Conservation (phyloP, 2,888 invertebrate species). For the Seladonia tumulorum region DNA sequence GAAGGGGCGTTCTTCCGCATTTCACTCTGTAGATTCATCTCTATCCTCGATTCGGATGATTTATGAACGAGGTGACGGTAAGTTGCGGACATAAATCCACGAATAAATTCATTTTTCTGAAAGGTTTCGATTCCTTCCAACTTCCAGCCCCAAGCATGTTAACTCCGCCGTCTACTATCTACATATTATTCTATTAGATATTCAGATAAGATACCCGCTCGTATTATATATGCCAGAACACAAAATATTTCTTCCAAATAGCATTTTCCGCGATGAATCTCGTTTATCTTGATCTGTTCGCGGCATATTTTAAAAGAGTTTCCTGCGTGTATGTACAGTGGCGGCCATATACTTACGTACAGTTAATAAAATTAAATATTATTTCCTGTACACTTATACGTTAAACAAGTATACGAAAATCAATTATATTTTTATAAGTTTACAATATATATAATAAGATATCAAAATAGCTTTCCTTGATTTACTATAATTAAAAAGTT, state of each 20-base stretch:
- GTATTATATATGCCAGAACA: constrained; percentile 28
- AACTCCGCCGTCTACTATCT: constrained; percentile 30
- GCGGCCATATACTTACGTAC: no score
- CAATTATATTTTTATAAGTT: no score
- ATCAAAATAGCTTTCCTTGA: no score
- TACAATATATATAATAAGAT: no score
- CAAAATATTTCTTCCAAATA: constrained; percentile 33
- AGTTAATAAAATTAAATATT: no score
- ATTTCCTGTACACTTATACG: no score
- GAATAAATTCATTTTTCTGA: constrained; percentile 82
- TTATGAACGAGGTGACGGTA: constrained; percentile 76
- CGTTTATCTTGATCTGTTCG: background rate
- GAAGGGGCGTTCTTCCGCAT: constrained; percentile 45
- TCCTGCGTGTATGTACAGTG: background rate
- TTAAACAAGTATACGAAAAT: no score
- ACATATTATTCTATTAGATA: constrained; percentile 26
- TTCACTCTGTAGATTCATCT: constrained; percentile 38
- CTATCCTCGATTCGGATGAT: constrained; percentile 70
- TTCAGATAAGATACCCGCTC: constrained; percentile 38
- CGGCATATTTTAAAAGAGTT: background rate
- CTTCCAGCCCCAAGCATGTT: constrained; percentile 48
- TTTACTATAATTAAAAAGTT: no score
- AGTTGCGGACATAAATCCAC: constrained; percentile 74
- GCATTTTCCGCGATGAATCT: background rate
- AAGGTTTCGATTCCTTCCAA: constrained; percentile 75